A percentile compares a stretch with the other conserved stretches of the same genome.
Evolutionary conservation across 2,113 vertebrate species (phyloP).

Genomic region (Paracanthobrama guichenoti): DNA sequence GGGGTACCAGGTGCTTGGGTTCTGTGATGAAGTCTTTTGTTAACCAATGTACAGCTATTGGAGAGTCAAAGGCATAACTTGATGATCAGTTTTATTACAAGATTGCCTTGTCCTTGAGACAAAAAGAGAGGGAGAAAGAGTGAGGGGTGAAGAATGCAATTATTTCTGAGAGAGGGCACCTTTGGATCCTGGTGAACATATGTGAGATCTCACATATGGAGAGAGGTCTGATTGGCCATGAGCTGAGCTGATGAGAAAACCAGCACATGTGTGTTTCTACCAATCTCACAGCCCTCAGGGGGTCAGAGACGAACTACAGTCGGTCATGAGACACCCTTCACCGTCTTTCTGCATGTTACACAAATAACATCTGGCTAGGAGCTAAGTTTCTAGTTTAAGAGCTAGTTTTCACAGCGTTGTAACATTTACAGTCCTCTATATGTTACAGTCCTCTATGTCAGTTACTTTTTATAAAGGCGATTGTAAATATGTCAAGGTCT

Average conservation of each 20-base stretch:
- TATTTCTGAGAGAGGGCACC: slow-evolving; percentile 8
- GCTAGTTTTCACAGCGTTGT: too few species aligned
- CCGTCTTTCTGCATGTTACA: not conserved
- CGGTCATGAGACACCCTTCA: slow-evolving; percentile 14
- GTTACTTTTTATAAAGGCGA: not conserved
- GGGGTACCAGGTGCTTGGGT: not conserved
- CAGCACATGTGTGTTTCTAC: slow-evolving; percentile 35
- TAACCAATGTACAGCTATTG: not conserved
- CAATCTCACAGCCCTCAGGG: slow-evolving; percentile 29
- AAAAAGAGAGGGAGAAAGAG: slow-evolving; percentile 3
- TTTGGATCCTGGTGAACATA: slow-evolving; percentile 3
- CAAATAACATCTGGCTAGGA: slow-evolving; percentile 1
- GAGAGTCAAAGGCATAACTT: slow-evolving; percentile 7
- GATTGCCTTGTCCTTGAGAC: slow-evolving; percentile 5
- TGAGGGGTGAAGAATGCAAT: not conserved
- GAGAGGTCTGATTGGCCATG: slow-evolving; percentile 28
- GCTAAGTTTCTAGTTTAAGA: too few species aligned
- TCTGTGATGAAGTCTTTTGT: slow-evolving; percentile 11
- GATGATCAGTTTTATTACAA: not conserved
- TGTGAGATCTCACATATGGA: slow-evolving; percentile 30
- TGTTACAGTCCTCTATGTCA: not conserved
- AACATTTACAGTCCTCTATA: not conserved
- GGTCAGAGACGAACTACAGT: slow-evolving; percentile 11
- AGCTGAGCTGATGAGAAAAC: slow-evolving; percentile 29
- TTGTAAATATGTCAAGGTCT: not conserved